phyloP scores from a whole-genome alignment of 2,888 invertebrate genomes.

The Meganola albula region DNA sequence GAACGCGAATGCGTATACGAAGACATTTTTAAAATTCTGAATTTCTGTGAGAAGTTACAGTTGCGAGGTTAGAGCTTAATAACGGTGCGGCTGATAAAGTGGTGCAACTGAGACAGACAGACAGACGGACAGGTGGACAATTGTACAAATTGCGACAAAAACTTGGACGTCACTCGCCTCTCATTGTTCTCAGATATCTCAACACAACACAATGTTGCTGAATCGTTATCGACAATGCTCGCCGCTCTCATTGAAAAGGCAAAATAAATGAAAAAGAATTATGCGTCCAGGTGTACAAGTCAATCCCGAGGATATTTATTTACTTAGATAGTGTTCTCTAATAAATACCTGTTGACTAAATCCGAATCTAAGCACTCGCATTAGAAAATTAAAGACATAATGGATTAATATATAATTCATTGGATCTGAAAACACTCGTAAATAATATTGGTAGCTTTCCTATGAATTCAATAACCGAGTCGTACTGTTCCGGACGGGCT shows the following conservation, averaged over 20 bases:
- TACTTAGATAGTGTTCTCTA: too few species aligned
- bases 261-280: too few species aligned
- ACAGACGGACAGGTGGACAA: slow-evolving; percentile 41
- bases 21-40: slow-evolving; percentile 55
- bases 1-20: slow-evolving; percentile 45
- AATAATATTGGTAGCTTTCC: too few species aligned
- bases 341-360: too few species aligned
- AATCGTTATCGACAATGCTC: neutral
- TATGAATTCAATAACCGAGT: too few species aligned
- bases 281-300: too few species aligned
- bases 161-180: slow-evolving; percentile 16
- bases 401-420: too few species aligned
- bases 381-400: too few species aligned
- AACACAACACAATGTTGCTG: neutral
- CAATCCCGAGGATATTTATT: too few species aligned
- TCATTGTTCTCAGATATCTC: slow-evolving; percentile 7
- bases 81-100: slow-evolving; percentile 28
- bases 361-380: too few species aligned
- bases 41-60: slow-evolving; percentile 50
- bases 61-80: slow-evolving; percentile 24
- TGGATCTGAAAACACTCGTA: too few species aligned
- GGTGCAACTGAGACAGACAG: neutral
- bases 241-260: neutral
- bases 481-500: too few species aligned
- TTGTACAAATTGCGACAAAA: slow-evolving; percentile 50